Percentiles rank a stretch among this genome's conserved stretches.
Evolutionary conservation across 2,888 invertebrate species (phyloP).

Genomic region (Sphaerophoria taeniata): DNA sequence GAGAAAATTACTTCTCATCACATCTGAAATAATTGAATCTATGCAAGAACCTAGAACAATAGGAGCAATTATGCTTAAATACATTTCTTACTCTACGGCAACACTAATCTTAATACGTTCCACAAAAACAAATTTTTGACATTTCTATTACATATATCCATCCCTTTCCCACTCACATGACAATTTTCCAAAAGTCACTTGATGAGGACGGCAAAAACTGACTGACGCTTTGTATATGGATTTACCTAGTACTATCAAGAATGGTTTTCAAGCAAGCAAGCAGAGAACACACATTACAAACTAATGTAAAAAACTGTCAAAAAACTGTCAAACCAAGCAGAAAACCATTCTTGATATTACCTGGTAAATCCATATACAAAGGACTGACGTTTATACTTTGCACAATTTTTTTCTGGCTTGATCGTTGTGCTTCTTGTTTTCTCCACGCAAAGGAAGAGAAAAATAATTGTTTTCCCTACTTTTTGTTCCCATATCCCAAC

Average conservation of each 20-base stretch:
- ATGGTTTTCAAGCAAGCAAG: too few species aligned
- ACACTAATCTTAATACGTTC: conserved; percentile 1
- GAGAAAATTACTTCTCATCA: too few species aligned
- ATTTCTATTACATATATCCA: conserved; percentile 16
- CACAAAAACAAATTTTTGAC: conserved; percentile 38
- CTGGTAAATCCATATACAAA: too few species aligned
- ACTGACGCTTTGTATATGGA: conserved; percentile 63
- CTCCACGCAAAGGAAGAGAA: conserved; percentile 47
- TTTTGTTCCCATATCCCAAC: neutral
- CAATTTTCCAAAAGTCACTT: conserved; percentile 57
- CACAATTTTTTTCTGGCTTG: conserved; percentile 46
- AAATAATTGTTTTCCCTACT: conserved; percentile 53
- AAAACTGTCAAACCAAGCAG: too few species aligned
- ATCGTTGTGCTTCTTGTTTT: conserved; percentile 49
- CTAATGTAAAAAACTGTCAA: too few species aligned
- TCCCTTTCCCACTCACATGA: conserved; percentile 13
- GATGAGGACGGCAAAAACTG: neutral
- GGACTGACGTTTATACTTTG: conserved; percentile 64
- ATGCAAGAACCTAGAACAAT: too few species aligned
- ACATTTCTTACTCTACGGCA: neutral
- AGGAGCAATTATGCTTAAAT: neutral
- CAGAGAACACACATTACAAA: too few species aligned
- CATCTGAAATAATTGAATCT: too few species aligned
- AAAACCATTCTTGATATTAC: too few species aligned
- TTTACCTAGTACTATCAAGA: too few species aligned